These are phyloP conservation scores for Andrena bicolor DNA, from an alignment of 2,888 invertebrate genomes.

Conservation along the genomic window DNA sequence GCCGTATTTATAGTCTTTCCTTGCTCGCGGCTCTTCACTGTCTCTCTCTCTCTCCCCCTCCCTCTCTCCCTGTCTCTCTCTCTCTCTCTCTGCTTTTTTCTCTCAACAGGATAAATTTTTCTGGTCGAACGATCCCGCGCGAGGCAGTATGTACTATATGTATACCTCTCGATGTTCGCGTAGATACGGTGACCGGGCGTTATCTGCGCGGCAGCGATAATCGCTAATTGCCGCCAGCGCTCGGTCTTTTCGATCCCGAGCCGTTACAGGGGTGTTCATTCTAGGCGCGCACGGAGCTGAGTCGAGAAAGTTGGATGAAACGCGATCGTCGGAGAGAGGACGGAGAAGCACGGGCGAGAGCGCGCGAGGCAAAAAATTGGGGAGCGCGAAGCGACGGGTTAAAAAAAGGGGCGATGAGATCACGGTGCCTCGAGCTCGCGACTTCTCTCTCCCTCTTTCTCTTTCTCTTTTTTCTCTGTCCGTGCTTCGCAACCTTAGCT, in stretches of 20 bases:
- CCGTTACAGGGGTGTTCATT: neutral
- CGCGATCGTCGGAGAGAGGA: neutral
- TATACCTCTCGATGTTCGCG: conserved; percentile 28
- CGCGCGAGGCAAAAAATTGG: conserved; percentile 33
- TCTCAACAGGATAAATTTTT: conserved; percentile 46
- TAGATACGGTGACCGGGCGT: conserved; percentile 24
- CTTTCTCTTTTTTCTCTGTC: neutral
- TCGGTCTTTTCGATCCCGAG: conserved; percentile 3
- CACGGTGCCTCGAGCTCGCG: conserved; percentile 38
- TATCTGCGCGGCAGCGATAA: conserved; percentile 33
- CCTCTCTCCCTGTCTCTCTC: neutral
- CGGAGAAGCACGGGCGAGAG: conserved; percentile 24
- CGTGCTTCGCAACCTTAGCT: conserved; percentile 32
- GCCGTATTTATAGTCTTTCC: conserved; percentile 67
- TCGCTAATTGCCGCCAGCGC: conserved; percentile 35
- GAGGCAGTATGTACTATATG: conserved; percentile 36
- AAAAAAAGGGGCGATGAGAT: conserved; percentile 54
- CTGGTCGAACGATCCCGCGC: conserved; percentile 23
- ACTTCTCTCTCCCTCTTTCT: neutral
- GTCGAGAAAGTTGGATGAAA: neutral
- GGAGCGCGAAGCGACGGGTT: conserved; percentile 40
- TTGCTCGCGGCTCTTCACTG: conserved; percentile 26
- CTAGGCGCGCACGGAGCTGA: neutral
- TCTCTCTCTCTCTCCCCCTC: neutral
- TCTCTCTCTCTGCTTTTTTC: neutral